Base-by-base conservation (phyloP, 2,888 invertebrate species). In the Gibbula magus region DNA sequence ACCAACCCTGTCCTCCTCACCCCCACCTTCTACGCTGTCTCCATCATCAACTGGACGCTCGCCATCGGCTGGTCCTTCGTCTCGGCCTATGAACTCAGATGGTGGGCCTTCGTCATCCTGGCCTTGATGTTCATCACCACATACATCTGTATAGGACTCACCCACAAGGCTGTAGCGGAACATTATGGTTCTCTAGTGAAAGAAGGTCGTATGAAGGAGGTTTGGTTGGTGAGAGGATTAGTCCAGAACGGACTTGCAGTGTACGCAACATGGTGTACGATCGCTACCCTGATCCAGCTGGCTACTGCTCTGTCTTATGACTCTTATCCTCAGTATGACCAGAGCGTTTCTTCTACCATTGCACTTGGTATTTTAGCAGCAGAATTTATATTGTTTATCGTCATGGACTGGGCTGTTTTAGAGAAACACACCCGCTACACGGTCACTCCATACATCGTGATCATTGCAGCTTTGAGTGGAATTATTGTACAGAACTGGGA, bases 371-470 rank as follows among this genome's bases (percentile, higher is more conserved):
- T 91, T 25, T 83, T 91, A 61, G 78, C 88, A 4, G 82, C 81
- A 0, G 86, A 87, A 35, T 86, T 91, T 35, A 35, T 86, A 1
- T 81, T 85, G 22, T 91, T 89, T 85, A 86, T 88, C 70, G 78
- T 82, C n/a, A 82, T 89, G 52, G 91, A 91, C 75, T 86, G 88
- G 53, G 86, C 88, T 73, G 79, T 91, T 29, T 82, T 90, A n/a
- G 91, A 91, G 79, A 83, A 87, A 52, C 89, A 89, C 73, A 84
- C 90, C 2, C 87, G 92, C 8, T 92, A 92, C 84, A 89, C 89
- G 0, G 85, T 91, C 83, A 91, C 89, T 13, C 92, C 91, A 0
- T 91, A 92, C 84, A 77, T 91, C 20, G 90, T 90, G 8, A 76
- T 92, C 7, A 83, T 90, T 5, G 79, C 90, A 0, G 91, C 90